Evolutionary conservation across 1,140 invertebrate genomes (phyloP), one percentile per base, ranked within the genome.

Genomic region (Lerema accius): DNA sequence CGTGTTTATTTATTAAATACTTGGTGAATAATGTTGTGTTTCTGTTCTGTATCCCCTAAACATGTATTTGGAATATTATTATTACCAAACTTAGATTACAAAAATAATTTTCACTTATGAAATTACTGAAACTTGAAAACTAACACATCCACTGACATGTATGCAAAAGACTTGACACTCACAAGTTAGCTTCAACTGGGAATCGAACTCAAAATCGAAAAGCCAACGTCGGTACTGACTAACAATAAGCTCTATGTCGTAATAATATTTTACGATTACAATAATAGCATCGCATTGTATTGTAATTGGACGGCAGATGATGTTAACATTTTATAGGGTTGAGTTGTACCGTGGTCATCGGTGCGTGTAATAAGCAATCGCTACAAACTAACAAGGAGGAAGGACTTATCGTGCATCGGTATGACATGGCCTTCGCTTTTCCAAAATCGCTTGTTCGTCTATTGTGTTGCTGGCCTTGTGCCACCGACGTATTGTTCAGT

Each of bases 1-100:
- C 80, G 77, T 81, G 76, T 80, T 85, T 87, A 81, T 82, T 86
- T 87, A 86, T 83, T 86, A 86, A 84, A 82, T 76, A 76, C 63
- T 45, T 68, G 65, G 59, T 70, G 65, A 71, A 58, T 63, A 71
- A 49, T 64, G 56, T 67, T 62, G 40, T 63, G 37, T 67, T 56
- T 71, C 48, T 59, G 53, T 63, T 43, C 28, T 42, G 42, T 56
- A 42, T 43, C 2, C 23, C n/a, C n/a, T n/a, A n/a, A n/a, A n/a
- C n/a, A n/a, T n/a, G n/a, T n/a, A n/a, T n/a, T n/a, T n/a, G n/a
- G n/a, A n/a, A n/a, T n/a, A n/a, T n/a, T n/a, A n/a, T n/a, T n/a
- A n/a, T n/a, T n/a, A n/a, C n/a, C n/a, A n/a, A n/a, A n/a, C n/a
- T n/a, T n/a, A n/a, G n/a, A n/a, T n/a, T n/a, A n/a, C n/a, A n/a